Conservation (phyloP, 2,113 vertebrate genomes). For the Guaruba guarouba region DNA sequence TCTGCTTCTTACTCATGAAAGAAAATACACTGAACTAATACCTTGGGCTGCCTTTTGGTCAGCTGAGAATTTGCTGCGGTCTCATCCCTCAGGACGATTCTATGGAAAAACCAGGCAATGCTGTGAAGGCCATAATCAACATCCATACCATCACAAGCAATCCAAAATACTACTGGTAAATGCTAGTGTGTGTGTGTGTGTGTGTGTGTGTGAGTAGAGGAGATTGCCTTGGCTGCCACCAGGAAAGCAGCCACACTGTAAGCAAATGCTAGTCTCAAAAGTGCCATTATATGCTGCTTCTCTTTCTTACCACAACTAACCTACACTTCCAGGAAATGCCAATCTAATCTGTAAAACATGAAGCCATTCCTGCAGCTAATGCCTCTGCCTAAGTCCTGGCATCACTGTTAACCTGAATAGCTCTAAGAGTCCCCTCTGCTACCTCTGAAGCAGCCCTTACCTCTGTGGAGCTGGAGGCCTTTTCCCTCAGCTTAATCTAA, state of each 20-base stretch:
- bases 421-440: neutral
- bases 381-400: neutral
- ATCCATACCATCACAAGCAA: neutral
- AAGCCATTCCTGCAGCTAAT: neutral
- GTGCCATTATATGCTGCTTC: neutral
- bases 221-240: neutral
- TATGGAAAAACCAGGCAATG: neutral
- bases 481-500: neutral
- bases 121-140: slow-evolving; percentile 13
- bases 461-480: neutral
- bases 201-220: neutral
- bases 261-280: neutral
- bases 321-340: neutral
- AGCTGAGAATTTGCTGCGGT: neutral
- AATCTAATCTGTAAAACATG: neutral
- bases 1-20: slow-evolving; percentile 4
- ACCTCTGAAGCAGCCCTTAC: neutral
- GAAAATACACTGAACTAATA: slow-evolving; percentile 21
- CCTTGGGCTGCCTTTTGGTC: neutral
- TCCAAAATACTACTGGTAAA: neutral
- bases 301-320: neutral
- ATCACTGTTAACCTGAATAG: neutral
- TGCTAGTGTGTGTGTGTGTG: neutral
- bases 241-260: neutral
- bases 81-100: neutral